Evolutionary conservation across 1,140 invertebrate genomes (phyloP).

Genomic region (Neotoxoptera formosana): DNA sequence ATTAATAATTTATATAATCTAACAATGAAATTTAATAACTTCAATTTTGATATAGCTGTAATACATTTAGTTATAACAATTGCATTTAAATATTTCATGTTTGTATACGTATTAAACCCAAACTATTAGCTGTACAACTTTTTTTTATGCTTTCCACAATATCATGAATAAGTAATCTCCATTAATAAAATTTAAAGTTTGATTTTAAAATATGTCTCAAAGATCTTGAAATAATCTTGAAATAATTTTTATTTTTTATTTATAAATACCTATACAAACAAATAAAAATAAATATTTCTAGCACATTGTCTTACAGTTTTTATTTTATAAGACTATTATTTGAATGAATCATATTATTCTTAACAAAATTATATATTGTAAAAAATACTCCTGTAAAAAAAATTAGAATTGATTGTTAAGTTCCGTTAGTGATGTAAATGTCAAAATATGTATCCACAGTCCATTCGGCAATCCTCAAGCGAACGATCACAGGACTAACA

Average conservation of each 20-base stretch:
- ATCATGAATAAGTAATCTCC: not conserved
- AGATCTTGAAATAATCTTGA: not conserved
- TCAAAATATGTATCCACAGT: slow-evolving; percentile 12
- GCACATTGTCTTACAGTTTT: not conserved
- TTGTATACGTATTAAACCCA: not conserved
- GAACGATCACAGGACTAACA: slow-evolving; percentile 34
- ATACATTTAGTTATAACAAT: not conserved
- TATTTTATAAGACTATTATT: not conserved
- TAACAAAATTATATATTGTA: not conserved
- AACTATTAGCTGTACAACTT: not conserved
- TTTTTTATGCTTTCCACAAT: not conserved
- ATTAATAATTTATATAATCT: not conserved
- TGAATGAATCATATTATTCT: not conserved
- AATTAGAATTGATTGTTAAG: slow-evolving; percentile 32
- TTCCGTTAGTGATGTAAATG: slow-evolving; percentile 49
- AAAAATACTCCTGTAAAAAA: slow-evolving; percentile 35
- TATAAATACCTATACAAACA: not conserved
- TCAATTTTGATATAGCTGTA: not conserved
- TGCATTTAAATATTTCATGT: not conserved
- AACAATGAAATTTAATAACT: not conserved
- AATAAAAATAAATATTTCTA: slow-evolving; percentile 3
- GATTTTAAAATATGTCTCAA: not conserved
- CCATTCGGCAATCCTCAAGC: slow-evolving; percentile 48
- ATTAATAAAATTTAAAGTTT: not conserved
- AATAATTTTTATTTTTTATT: not conserved